Evolutionary conservation across 2,797 vertebrate genomes (phyloP), one percentile per base, ranked within the genome.

Genomic region (Anguilla obscura): DNA sequence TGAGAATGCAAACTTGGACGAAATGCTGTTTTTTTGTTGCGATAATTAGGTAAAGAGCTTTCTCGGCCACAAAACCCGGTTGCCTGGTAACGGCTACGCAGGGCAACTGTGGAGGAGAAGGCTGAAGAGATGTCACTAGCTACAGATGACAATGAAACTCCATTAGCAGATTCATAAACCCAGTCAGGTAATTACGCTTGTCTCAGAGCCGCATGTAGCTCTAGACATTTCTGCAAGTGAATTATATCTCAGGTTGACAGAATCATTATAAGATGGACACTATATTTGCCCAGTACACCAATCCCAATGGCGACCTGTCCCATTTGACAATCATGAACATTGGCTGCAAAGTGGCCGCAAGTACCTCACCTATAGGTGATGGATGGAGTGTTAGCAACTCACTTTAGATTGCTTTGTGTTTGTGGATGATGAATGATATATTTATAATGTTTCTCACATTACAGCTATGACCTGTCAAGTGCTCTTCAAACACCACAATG

Each of bases 11-110:
- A 52, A 69, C 69, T 30, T 48, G 33, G 69, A 58, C 71, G 84
- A 76, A 88, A 54, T 27, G n/a, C 27, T 12, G 14, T 54, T 88
- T 69, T 88, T 69, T 86, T 69, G 56, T 71, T 27, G 21, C 9
- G 79, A 86, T 58, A 86, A 88, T 88, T 88, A 88, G 85, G 85
- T 79, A 84, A 88, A 86, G 79, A 88, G 58, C 74, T 60, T 86
- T 85, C 50, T 52, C 45, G 76, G 79, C 58, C 60, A 5, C 63
- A 79, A 66, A 83, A 58, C 76, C 48, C 30, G 16, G 85, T 89
- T 89, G 88, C 88, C 86, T 87, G 66, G 88, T 82, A 89, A 89
- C 88, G 27, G 88, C 85, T 83, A 76, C 36, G 69, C 86, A 58
- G 88, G 66, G 36, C 52, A 18, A 60, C 30, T 27, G 33, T 3